Evolutionary conservation across 2,113 vertebrate species (phyloP).

Genomic region (Caracal caracal): DNA sequence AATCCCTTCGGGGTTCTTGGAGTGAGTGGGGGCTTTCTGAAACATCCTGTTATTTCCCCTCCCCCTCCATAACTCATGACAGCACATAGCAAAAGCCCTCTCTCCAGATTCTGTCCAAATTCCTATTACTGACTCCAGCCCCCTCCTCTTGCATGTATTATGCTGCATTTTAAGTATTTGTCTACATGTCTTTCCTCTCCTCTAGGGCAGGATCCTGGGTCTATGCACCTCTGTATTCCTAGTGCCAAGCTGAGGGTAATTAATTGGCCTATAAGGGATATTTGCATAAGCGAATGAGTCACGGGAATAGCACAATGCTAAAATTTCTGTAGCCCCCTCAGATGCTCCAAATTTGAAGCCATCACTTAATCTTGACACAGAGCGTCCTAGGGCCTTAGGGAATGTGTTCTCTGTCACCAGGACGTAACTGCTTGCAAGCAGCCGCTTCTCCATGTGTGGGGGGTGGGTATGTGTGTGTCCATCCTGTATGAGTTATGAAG

Average conservation of each 20-base stretch:
- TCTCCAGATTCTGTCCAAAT: neutral
- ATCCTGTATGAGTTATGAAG: neutral
- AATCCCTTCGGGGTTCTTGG: neutral
- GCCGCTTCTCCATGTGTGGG: neutral
- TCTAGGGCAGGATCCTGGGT: neutral
- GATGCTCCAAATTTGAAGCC: neutral
- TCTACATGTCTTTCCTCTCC: neutral
- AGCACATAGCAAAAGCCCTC: neutral
- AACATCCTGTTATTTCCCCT: conserved; percentile 9
- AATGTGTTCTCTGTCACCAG: neutral
- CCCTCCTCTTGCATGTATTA: neutral
- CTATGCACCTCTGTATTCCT: neutral
- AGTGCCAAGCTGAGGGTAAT: neutral
- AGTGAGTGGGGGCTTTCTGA: neutral
- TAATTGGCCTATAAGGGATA: neutral
- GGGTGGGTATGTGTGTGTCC: fast-evolving
- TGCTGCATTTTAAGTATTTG: neutral
- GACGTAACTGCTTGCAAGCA: neutral
- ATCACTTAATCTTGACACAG: neutral
- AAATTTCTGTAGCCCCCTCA: neutral
- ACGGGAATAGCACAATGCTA: neutral
- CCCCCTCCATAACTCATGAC: neutral
- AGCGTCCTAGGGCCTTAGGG: neutral
- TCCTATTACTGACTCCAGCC: neutral
- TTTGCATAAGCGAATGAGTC: neutral